Evolutionary conservation across 2,797 vertebrate genomes (phyloP), one percentile per base, ranked within the genome.

Genomic region (Pangasius mekongensis): DNA sequence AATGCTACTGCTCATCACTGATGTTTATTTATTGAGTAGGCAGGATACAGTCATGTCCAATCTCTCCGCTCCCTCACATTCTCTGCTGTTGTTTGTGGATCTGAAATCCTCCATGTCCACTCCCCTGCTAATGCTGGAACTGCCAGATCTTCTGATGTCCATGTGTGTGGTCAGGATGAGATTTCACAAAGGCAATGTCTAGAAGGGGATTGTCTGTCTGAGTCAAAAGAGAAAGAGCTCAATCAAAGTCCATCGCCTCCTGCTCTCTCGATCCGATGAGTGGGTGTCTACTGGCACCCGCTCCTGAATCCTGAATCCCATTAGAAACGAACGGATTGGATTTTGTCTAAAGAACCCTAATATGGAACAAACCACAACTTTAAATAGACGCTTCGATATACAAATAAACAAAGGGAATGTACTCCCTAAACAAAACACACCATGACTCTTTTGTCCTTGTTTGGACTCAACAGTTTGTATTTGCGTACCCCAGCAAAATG

Each of bases 171-270:
- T 88, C 92, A 84, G 76, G 86, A 78, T 62, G 56, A 84, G 64
- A 78, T 49, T 84, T 30, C 67, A 77, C 81, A 52, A 76, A 89
- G 84, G 91, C 86, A 87, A 86, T 84, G 74, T 43, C 84, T 88
- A 87, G 73, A 56, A 43, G 71, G 49, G 85, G 77, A 89, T 91
- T 91, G 71, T 84, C 83, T 89, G 80, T 84, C 47, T 7, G 64
- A 92, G 89, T 90, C 89, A 93, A 84, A 71, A 52, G 90, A 87
- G 76, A 84, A 86, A 94, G 92, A 93, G 92, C 94, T 94, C 90
- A 71, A 87, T 94, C 90, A 64, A 85, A 88, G 89, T 85, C 91
- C 87, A 88, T 90, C 84, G 10, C 27, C 49, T 78, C 84, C 85
- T 93, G 92, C 92, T 93, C 94, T 91, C 74, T 47, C 73, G 74